Percentiles rank a stretch among this genome's conserved stretches.
phyloP scores from a whole-genome alignment of 2,888 invertebrate genomes.

The Cancer borealis region DNA sequence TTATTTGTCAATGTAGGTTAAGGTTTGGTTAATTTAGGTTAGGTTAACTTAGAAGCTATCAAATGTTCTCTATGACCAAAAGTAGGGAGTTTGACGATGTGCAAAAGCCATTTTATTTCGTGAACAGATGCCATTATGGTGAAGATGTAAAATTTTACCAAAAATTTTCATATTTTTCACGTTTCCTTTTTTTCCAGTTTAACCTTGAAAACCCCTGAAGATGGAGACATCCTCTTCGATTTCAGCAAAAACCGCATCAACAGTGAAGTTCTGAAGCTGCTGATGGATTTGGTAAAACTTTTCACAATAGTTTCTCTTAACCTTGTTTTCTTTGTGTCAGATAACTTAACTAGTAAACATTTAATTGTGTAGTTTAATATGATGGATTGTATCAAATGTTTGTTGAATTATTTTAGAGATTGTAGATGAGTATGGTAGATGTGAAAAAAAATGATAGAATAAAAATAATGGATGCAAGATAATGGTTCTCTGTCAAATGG shows the following conservation, averaged over 20 bases:
- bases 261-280: slow-evolving; percentile 86
- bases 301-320: background rate
- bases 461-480: too few relatives aligned
- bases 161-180: too few relatives aligned
- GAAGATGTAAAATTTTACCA: too few relatives aligned
- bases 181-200: slow-evolving; percentile 75
- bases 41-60: too few relatives aligned
- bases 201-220: slow-evolving; percentile 85
- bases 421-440: too few relatives aligned
- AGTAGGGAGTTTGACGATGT: too few relatives aligned
- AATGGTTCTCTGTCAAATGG: too few relatives aligned
- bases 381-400: background rate
- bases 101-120: too few relatives aligned
- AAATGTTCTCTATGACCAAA: too few relatives aligned
- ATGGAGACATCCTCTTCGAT: slow-evolving; percentile 95
- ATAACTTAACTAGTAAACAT: background rate
- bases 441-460: too few relatives aligned
- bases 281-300: slow-evolving; percentile 87
- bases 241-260: slow-evolving; percentile 97
- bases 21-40: too few relatives aligned
- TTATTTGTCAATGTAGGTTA: background rate
- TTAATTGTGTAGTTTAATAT: background rate
- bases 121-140: too few relatives aligned
- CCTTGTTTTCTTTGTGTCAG: background rate
- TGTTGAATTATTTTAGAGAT: background rate